Evolutionary conservation across 30 jellyfish, hydroid and myxozoan genomes (phyloP), one percentile per base, ranked within the genome.

Genomic region (Mastigias papua): DNA sequence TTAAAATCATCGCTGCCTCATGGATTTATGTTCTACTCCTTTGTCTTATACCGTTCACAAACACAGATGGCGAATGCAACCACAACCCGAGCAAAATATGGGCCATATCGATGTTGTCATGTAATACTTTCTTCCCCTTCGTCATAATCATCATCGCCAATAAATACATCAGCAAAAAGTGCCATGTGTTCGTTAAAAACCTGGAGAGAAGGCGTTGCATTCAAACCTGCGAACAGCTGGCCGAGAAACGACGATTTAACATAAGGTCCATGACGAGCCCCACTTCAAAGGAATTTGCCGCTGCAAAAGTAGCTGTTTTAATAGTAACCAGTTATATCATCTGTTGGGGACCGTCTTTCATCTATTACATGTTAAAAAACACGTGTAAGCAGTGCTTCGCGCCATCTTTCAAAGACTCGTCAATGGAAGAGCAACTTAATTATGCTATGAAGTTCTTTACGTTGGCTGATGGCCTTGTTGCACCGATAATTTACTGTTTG

Each of bases 291-390:
- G 93, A 84, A 22, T 30, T 84, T 16, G 87, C 82, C 19, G 82
- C 87, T 1, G 92, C 97, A 25, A 73, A 86, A 67, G 57, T 95
- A 34, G 89, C 99, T 26, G 58, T 90, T 4, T 34, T 89, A 19
- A 80, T 95, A 16, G 73, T 88, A 54, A 26, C 77, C 23, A 64
- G 97, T 34, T 95, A 84, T 73, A 90, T 78, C 0, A 57, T 95
- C 25, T 95, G 97, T 76, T 95, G 99, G 99, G 97, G 98, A 32
- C 99, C 99, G 1, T 95, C 99, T 1, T 72, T 90, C 15, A 65
- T 90, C 49, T 95, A 95, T 50, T 95, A 90, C 48, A 66, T 96
- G 60, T n/a, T 91, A 27, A 13, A 22, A 48, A 62, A 20, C 22
- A 54, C 70, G 9, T 95, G 99, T 42, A 81, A 72, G 48, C 57